phyloP scores from a whole-genome alignment of 2,888 invertebrate genomes.

The Eupithecia vulgata region DNA sequence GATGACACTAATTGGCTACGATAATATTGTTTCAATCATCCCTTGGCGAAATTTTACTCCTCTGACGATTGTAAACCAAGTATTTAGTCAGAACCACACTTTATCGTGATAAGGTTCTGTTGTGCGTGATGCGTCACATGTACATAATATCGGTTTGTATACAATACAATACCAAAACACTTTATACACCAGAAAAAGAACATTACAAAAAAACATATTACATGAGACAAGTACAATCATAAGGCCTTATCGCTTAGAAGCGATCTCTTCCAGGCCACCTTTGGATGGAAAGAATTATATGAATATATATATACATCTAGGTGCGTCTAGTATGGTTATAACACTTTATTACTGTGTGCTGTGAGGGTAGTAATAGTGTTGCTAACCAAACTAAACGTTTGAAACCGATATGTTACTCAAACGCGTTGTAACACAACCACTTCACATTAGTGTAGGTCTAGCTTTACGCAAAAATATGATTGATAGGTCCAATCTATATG shows the following conservation, averaged over 20 bases:
- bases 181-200: too few species aligned
- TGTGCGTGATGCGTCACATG: neutral
- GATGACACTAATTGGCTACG: constrained; percentile 47
- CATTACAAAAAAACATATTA: too few species aligned
- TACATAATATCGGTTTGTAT: too few species aligned
- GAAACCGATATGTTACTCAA: too few species aligned
- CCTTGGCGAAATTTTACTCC: neutral
- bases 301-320: too few species aligned
- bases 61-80: neutral
- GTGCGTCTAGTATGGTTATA: neutral
- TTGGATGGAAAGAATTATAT: too few species aligned
- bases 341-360: neutral
- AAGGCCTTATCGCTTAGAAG: too few species aligned
- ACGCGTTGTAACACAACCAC: too few species aligned
- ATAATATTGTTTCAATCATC: neutral
- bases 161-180: too few species aligned
- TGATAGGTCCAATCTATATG: neutral
- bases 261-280: too few species aligned
- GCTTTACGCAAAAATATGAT: neutral
- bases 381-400: too few species aligned
- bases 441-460: neutral
- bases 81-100: neutral
- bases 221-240: too few species aligned
- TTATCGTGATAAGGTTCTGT: neutral
- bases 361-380: neutral